Evolutionary conservation across 2,797 vertebrate genomes (phyloP).

Genomic region (Scyliorhinus canicula): DNA sequence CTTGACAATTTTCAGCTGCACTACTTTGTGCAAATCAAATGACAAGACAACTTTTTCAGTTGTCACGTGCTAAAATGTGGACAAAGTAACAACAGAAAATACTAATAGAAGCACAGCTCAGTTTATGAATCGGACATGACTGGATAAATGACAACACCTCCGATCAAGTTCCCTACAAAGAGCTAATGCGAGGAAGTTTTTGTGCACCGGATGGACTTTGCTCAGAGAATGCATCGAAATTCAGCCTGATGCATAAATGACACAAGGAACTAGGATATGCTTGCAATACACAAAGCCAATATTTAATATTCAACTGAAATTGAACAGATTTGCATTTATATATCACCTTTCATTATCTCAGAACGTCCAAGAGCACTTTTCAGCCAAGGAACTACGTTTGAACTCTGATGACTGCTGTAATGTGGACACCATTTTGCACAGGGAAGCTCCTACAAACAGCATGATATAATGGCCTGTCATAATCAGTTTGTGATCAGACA

Average conservation of each 20-base stretch:
- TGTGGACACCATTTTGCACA: no score
- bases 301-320: background rate
- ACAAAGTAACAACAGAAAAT: background rate
- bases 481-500: no score
- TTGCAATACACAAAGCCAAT: background rate
- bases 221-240: background rate
- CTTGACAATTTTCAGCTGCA: background rate
- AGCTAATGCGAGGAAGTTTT: background rate
- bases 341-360: no score
- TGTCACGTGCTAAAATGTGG: background rate
- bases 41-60: background rate
- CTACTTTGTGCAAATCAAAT: background rate
- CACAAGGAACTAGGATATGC: background rate
- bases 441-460: no score
- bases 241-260: no score
- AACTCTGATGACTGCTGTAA: no score
- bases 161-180: background rate
- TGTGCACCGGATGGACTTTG: background rate
- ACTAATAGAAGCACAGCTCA: background rate
- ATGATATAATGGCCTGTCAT: no score
- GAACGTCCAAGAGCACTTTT: no score
- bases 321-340: no score
- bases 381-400: no score
- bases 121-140: background rate
- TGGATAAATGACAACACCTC: background rate